Evolutionary conservation across 37 sponge, comb jelly and placozoan genomes (phyloP).

Genomic region (Cliona cf. orientalis): DNA sequence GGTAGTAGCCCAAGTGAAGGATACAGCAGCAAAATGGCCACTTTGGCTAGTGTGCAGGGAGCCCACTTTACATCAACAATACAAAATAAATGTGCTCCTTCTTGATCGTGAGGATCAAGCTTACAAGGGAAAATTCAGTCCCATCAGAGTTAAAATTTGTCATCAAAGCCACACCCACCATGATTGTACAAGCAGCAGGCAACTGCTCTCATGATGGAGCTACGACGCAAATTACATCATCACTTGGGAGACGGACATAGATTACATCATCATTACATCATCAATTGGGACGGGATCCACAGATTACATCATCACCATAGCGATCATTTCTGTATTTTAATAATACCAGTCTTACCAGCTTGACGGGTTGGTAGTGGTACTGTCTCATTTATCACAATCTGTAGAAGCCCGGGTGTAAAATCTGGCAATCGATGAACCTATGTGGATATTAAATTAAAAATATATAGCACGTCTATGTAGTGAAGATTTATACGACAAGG

Average conservation of each 20-base stretch:
- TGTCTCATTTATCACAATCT: slow-evolving; percentile 57
- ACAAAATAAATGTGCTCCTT: too few species aligned
- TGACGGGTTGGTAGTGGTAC: slow-evolving; percentile 42
- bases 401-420: slow-evolving; percentile 72
- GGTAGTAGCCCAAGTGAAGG: too few species aligned
- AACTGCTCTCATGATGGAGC: slow-evolving; percentile 37
- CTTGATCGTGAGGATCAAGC: too few species aligned
- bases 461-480: background rate
- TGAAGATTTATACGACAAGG: slow-evolving; percentile 1
- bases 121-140: too few species aligned
- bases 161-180: slow-evolving; percentile 19
- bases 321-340: too few species aligned
- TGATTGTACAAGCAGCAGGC: slow-evolving; percentile 39
- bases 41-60: too few species aligned
- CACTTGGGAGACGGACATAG: slow-evolving; percentile 18
- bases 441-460: background rate
- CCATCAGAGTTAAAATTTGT: slow-evolving; percentile 30
- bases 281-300: too few species aligned
- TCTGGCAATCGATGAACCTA: slow-evolving; percentile 46
- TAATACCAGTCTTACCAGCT: slow-evolving; percentile 55
- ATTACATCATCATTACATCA: background rate
- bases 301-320: too few species aligned
- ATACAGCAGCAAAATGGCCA: too few species aligned
- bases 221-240: slow-evolving; percentile 80
- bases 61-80: too few species aligned